Conservation (phyloP, 2,113 vertebrate species). For the Orientallactaga bullata region DNA sequence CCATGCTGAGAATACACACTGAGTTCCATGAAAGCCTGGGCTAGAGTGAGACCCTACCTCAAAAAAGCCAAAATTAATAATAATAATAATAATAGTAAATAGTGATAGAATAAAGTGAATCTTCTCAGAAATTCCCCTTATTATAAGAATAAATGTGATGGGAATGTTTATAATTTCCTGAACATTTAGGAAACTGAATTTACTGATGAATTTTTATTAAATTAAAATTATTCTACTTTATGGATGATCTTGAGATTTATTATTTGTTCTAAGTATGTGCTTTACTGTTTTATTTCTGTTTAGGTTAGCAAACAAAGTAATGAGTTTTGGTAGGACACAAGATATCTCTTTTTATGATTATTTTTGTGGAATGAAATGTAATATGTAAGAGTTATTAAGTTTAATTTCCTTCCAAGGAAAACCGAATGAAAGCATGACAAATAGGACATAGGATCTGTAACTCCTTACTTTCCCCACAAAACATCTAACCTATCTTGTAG, state of each 20-base stretch:
- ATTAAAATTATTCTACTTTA: not conserved
- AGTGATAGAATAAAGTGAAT: not conserved
- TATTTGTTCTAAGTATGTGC: not conserved
- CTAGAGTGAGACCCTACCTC: too few species aligned
- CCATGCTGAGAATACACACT: too few species aligned
- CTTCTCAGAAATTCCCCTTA: not conserved
- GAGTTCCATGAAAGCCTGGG: too few species aligned
- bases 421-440: not conserved
- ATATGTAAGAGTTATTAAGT: not conserved
- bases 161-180: not conserved
- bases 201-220: not conserved
- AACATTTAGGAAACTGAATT: not conserved
- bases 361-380: not conserved
- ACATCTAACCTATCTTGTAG: not conserved
- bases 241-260: not conserved
- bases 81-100: too few species aligned
- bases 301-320: too few species aligned
- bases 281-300: too few species aligned
- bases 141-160: not conserved
- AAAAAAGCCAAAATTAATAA: not conserved
- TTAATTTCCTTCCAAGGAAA: not conserved
- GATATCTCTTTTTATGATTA: not conserved
- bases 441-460: not conserved
- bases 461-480: conserved; percentile 1
- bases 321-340: not conserved